These are phyloP conservation scores for Menidia beryllina DNA, from an alignment of 2,113 vertebrate genomes.

Conservation along the genomic window DNA sequence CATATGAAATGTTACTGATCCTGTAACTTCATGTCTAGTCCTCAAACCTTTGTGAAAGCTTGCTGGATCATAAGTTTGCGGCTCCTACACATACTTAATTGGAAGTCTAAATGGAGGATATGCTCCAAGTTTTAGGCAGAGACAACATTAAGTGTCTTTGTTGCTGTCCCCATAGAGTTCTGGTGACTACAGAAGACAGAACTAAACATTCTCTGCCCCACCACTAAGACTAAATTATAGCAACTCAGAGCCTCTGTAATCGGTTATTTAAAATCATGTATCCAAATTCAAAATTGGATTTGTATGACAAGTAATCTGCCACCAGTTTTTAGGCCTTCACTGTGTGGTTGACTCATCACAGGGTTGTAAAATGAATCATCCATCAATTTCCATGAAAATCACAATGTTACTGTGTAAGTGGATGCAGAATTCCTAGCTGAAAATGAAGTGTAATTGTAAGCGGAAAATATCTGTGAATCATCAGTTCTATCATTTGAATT, in stretches of 20 bases:
- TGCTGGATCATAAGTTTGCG: slow-evolving; percentile 15
- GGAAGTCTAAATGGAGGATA: slow-evolving; percentile 27
- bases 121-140: slow-evolving; percentile 30
- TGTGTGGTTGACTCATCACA: slow-evolving; percentile 7
- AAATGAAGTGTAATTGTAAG: not conserved
- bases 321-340: slow-evolving; percentile 1
- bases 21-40: slow-evolving; percentile 17
- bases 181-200: slow-evolving; percentile 26
- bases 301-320: slow-evolving; percentile 4
- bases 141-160: slow-evolving; percentile 12
- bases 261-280: slow-evolving; percentile 17
- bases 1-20: slow-evolving; percentile 7
- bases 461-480: not conserved
- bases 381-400: slow-evolving; percentile 14
- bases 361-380: slow-evolving; percentile 6
- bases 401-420: slow-evolving; percentile 3
- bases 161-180: slow-evolving; percentile 12
- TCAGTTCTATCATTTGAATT: not conserved
- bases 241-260: not conserved
- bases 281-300: slow-evolving; percentile 12
- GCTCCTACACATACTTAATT: slow-evolving; percentile 39
- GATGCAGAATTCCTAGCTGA: slow-evolving; percentile 1
- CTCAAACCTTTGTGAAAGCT: not conserved
- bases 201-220: slow-evolving; percentile 17
- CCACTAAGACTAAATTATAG: slow-evolving; percentile 39